Conservation (phyloP, 2,113 vertebrate species). For the Maccullochella peelii region DNA sequence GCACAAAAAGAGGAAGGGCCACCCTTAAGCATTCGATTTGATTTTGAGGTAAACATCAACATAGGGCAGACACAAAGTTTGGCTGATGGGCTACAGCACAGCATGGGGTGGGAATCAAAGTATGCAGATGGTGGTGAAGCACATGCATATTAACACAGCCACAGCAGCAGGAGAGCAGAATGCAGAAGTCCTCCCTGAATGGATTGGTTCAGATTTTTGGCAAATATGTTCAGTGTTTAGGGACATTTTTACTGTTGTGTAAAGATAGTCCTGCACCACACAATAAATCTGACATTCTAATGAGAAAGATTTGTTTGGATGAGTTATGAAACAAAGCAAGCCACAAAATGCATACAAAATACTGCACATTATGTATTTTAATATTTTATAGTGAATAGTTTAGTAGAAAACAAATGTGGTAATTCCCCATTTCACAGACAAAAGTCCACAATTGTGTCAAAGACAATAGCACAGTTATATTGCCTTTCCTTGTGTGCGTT, state of each 20-base stretch:
- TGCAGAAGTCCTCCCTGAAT: not conserved
- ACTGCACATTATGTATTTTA: not conserved
- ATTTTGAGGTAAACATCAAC: conserved; percentile 44
- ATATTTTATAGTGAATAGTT: not conserved
- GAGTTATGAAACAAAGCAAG: not conserved
- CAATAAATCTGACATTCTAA: conserved; percentile 8
- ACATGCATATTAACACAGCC: not conserved
- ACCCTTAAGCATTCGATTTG: not conserved
- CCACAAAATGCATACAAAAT: not conserved
- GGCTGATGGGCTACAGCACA: conserved; percentile 29
- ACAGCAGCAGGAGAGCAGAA: conserved; percentile 6
- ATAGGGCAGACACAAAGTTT: not conserved
- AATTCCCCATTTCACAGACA: not conserved
- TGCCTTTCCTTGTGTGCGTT: not conserved
- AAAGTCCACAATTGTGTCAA: not conserved
- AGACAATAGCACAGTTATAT: not conserved
- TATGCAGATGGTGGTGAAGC: conserved; percentile 16
- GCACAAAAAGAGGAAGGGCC: conserved; percentile 18
- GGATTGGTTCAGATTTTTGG: not conserved
- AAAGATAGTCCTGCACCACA: not conserved
- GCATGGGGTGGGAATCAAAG: conserved; percentile 16
- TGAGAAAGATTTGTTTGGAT: not conserved
- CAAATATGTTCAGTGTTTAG: not conserved
- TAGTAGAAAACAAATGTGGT: not conserved
- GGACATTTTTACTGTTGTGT: not conserved